Evolutionary conservation across 1,140 invertebrate species (phyloP), one percentile per base, ranked within the genome.

Genomic region (Dendrolimus punctatus): DNA sequence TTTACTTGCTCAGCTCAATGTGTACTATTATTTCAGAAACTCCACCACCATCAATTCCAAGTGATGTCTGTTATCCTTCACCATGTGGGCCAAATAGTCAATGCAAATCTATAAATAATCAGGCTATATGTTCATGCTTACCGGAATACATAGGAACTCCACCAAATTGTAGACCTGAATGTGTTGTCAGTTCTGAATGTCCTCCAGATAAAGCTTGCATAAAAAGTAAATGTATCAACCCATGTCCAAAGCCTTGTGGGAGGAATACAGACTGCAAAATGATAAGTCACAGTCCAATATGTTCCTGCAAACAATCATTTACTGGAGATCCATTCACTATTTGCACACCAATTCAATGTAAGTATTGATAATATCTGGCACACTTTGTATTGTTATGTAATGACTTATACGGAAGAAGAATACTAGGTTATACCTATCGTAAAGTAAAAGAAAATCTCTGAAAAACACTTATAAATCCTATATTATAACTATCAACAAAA

Each of bases 211-310:
- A 88, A 69, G 90, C 91, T 51, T 92, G 91, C 68, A 71, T 90
- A 36, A 90, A 90, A 48, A 87, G 89, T 51, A 91, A 91, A 77
- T 92, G 91, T 71, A 61, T 76, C 6, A 89, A 92, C 70, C 91
- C 91, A 42, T 92, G 91, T 64, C 87, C 87, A 6, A 90, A 88
- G 39, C 88, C 88, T 50, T 93, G 92, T 68, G 92, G 90, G 6
- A 48, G 85, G 2, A 90, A 90, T 58, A 85, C 91, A 4, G 67
- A 88, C 50, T 93, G 92, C 65, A 86, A 88, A 76, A 89, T 91
- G n/a, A 86, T 91, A 47, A 92, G 92, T 72, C 91, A 92, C 60
- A 91, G 90, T 60, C 90, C 92, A 2, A 90, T 92, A 66, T 92
- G 91, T 71, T 89, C 88, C 46, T 93, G 92, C 63, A 87, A 89